Evolutionary conservation across 2,888 invertebrate genomes (phyloP).

Genomic region (Lamellibrachia columna): DNA sequence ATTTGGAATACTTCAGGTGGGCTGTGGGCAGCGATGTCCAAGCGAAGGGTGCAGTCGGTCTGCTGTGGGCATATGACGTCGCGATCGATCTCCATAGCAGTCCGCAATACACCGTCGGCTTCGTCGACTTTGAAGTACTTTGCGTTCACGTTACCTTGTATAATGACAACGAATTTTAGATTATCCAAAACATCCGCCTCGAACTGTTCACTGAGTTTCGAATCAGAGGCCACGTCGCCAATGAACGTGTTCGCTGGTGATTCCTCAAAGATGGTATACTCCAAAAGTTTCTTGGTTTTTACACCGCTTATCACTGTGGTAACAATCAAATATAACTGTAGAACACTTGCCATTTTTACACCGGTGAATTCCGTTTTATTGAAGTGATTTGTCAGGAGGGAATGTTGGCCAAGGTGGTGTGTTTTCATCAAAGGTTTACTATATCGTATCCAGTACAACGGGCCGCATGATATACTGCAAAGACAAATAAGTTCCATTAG

Average conservation of each 20-base stretch:
- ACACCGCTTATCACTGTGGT: neutral
- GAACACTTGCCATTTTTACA: neutral
- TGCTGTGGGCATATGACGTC: constrained; percentile 24
- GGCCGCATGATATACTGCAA: neutral
- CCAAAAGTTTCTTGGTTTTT: constrained; percentile 6
- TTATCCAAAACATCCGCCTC: neutral
- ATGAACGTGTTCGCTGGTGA: neutral
- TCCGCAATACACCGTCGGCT: constrained; percentile 17
- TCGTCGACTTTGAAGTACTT: constrained; percentile 22
- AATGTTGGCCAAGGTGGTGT: neutral
- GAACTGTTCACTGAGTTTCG: neutral
- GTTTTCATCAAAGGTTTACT: neutral
- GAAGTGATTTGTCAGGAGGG: neutral
- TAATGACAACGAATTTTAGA: neutral
- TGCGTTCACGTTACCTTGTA: constrained; percentile 1
- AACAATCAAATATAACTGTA: neutral
- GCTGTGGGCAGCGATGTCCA: constrained; percentile 24
- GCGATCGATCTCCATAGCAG: constrained; percentile 21
- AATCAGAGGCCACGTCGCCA: neutral
- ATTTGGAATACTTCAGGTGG: constrained; percentile 26
- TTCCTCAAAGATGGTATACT: neutral
- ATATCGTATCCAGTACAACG: neutral
- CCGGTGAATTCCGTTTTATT: neutral
- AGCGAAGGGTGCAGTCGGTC: neutral
- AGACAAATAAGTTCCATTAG: neutral